Evolutionary conservation across 2,888 invertebrate species (phyloP).

Genomic region (Pachliopta kotzebuea): DNA sequence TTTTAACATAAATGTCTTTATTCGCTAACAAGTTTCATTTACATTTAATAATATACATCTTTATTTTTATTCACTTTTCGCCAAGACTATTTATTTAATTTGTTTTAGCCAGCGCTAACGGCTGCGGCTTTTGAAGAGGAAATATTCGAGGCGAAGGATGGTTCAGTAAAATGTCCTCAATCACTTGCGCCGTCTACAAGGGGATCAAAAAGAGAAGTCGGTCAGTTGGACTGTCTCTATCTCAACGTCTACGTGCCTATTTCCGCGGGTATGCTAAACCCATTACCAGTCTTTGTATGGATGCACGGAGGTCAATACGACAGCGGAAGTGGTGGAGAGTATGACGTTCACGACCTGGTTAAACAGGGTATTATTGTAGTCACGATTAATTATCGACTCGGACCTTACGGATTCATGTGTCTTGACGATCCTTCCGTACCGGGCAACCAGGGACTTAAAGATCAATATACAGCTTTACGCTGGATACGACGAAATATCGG

Average conservation of each 20-base stretch:
- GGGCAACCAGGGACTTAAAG: constrained; percentile 71
- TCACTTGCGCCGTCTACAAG: constrained; percentile 31
- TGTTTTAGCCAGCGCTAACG: constrained; percentile 50
- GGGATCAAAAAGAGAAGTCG: constrained; percentile 38
- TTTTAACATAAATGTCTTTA: too few relatives aligned
- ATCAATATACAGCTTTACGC: constrained; percentile 60
- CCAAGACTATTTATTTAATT: neutral
- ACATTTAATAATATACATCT: too few relatives aligned
- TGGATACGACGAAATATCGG: constrained; percentile 67
- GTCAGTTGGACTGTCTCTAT: constrained; percentile 81
- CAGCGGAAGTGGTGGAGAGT: constrained; percentile 52
- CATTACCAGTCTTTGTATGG: constrained; percentile 68
- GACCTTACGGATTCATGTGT: constrained; percentile 72
- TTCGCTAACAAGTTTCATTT: too few relatives aligned
- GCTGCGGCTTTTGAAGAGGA: constrained; percentile 52
- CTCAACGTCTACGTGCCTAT: constrained; percentile 80
- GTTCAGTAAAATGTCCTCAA: constrained; percentile 62
- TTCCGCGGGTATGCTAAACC: constrained; percentile 53
- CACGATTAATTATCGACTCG: constrained; percentile 67
- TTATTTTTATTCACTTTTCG: too few relatives aligned
- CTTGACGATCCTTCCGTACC: constrained; percentile 58
- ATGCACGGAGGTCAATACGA: constrained; percentile 65
- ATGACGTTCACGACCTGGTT: constrained; percentile 54
- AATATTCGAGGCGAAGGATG: constrained; percentile 60
- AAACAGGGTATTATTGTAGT: constrained; percentile 63